Evolutionary conservation across 2,888 invertebrate species (phyloP).

Genomic region (Pollenia griseotomentosa): DNA sequence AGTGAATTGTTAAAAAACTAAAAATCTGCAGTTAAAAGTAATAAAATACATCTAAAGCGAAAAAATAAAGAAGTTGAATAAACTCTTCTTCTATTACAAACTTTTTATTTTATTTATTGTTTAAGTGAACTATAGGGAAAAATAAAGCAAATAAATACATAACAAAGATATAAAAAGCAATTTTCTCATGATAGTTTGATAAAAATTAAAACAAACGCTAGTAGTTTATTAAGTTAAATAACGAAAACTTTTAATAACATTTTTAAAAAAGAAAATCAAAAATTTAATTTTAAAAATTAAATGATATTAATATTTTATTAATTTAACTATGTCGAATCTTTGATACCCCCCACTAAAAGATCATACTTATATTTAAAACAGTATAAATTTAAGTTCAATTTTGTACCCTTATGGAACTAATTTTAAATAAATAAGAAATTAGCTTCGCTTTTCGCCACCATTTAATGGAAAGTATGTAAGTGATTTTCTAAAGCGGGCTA

Average conservation of each 20-base stretch:
- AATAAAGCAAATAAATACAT: slow-evolving; percentile 20
- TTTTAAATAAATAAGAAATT: no score
- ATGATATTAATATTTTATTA: no score
- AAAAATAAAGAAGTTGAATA: slow-evolving; percentile 43
- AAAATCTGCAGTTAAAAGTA: slow-evolving; percentile 52
- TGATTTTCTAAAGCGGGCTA: no score
- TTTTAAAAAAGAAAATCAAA: not conserved
- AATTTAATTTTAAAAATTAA: no score
- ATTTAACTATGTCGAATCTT: no score
- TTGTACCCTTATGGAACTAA: no score
- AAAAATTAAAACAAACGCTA: not conserved
- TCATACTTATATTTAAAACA: no score
- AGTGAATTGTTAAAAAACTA: slow-evolving; percentile 42
- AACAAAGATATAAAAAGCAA: slow-evolving; percentile 2
- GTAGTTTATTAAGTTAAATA: not conserved
- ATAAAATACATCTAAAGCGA: slow-evolving; percentile 37
- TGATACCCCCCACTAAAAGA: no score
- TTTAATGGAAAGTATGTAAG: no score
- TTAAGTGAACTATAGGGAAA: not conserved
- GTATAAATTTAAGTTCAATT: no score
- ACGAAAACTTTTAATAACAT: not conserved
- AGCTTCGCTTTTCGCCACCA: no score
- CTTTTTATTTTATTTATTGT: slow-evolving; percentile 7
- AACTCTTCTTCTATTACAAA: slow-evolving; percentile 8
- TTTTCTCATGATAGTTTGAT: slow-evolving; percentile 40